Base-by-base conservation (phyloP, 2,888 invertebrate genomes). In the Bembecia ichneumoniformis region DNA sequence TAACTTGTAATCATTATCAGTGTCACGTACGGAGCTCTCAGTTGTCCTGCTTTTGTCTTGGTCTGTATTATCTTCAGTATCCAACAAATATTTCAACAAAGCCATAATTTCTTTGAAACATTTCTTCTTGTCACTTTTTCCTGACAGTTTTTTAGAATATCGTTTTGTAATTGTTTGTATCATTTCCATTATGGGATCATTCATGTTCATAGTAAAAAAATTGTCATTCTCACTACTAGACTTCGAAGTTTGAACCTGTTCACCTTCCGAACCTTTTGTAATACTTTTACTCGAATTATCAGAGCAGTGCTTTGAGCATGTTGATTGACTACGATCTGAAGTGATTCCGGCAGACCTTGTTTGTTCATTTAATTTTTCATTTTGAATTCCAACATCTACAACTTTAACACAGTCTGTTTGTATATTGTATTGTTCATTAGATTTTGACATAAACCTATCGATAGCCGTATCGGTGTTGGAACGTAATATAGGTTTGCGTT, bases 51-150 rank as follows among this genome's bases (percentile, higher is more conserved):
- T 44, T 15, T 16, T 13, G 4, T 54, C 51, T n/a, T 45, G 46
- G 40, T 55, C 58, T 28, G 53, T 63, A 51, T 66, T 66, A 1
- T 82, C 84, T 43, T 82, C 84, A 9, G 86, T 87, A 53, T 86
- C 82, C 44, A 87, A 64, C 28, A 87, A 69, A 57, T 86, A 83
- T 51, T 78, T 82, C 11, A 87, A 61, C 35, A 83, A 69, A 16
- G 71, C 64, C 49, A 87, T 70, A 15, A 87, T 82, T 61, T 86
- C 87, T 52, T 75, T 77, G 40, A 80, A 82, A 57, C 83, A 81
- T 63, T 82, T 84, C 54, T 77, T 84, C 50, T 74, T 74, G 54
- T 74, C 78, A 43, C 55, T 64, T 52, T 73, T 81, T 44, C 70
- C 73, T 17, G 71, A 55, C 40, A 79, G 76, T 43, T 67, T 70